Evolutionary conservation across 2,113 vertebrate genomes (phyloP), one percentile per base, ranked within the genome.

Genomic region (Scopus umbretta): DNA sequence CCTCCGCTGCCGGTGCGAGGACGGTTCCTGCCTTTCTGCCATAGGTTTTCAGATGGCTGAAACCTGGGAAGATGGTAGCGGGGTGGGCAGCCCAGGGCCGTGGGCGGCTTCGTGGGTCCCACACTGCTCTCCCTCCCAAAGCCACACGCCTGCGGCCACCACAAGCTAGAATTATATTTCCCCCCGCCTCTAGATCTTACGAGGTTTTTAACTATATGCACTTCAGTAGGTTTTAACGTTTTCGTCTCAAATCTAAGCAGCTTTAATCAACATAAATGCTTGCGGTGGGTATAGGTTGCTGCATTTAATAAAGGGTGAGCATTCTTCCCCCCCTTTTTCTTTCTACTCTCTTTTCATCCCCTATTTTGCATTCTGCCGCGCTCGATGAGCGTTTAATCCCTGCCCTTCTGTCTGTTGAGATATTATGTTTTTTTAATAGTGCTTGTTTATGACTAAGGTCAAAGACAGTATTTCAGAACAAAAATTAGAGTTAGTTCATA

Each of bases 361-460:
- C 96, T 95, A 66, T 92, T 98, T 97, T 98, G 83, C 76, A 94
- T 98, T 98, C 90, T 92, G 86, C 89, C 7, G 42, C 32, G 45
- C 76, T 92, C 40, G 49, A 95, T 96, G 97, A 97, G 89, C 67
- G 16, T 97, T 98, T 98, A 98, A 98, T 98, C 97, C 96, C 97
- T 98, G 98, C 98, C 97, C 97, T 98, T 95, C 97, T 97, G 97
- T 98, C 98, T 98, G 97, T 96, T 97, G 97, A 97, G 96, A 97
- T 98, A 98, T 90, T 98, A 98, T 98, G 98, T 96, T 98, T 98
- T 98, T 98, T 98, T 98, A 98, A 98, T 98, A 96, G 97, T 98
- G 97, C 98, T 98, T 98, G 97, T 98, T 98, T 98, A 98, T 97
- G 97, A 96, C 96, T 98, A 97, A 97, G 98, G 98, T 98, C 98